phyloP scores from a whole-genome alignment of 2,888 invertebrate genomes.

The Volucella inanis region DNA sequence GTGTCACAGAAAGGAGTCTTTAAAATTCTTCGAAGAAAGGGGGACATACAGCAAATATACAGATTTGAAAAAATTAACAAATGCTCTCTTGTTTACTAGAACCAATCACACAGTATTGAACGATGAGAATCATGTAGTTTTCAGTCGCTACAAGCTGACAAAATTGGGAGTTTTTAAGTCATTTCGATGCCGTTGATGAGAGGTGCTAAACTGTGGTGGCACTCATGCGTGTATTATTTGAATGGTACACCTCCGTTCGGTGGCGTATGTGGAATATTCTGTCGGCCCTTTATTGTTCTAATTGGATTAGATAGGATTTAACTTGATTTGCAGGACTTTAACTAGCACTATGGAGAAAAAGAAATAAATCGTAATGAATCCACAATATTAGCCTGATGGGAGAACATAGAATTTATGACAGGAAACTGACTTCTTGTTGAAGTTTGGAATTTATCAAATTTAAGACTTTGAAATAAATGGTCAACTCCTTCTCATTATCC shows the following conservation, averaged over 20 bases:
- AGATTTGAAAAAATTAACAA: neutral
- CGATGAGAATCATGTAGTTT: constrained; percentile 37
- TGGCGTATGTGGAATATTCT: constrained; percentile 6
- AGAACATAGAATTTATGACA: too few species aligned
- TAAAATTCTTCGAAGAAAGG: neutral
- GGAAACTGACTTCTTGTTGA: too few species aligned
- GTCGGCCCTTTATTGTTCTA: constrained; percentile 5
- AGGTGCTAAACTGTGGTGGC: constrained; percentile 29
- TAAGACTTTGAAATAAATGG: too few species aligned
- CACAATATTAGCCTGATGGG: too few species aligned
- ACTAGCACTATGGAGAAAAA: neutral
- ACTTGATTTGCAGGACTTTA: constrained; percentile 1
- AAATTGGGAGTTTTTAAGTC: constrained; percentile 2
- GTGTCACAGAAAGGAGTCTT: neutral
- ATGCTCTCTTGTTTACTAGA: neutral
- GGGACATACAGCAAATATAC: neutral
- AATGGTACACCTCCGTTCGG: neutral
- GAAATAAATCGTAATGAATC: too few species aligned
- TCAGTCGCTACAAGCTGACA: constrained; percentile 22
- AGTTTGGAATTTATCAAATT: too few species aligned
- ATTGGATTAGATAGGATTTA: constrained; percentile 15
- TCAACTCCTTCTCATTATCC: too few species aligned
- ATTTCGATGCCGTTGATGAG: constrained; percentile 30
- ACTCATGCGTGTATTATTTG: constrained; percentile 7
- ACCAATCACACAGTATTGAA: neutral